Evolutionary conservation across 2,113 vertebrate genomes (phyloP).

Genomic region (Mionectes macconnelli): DNA sequence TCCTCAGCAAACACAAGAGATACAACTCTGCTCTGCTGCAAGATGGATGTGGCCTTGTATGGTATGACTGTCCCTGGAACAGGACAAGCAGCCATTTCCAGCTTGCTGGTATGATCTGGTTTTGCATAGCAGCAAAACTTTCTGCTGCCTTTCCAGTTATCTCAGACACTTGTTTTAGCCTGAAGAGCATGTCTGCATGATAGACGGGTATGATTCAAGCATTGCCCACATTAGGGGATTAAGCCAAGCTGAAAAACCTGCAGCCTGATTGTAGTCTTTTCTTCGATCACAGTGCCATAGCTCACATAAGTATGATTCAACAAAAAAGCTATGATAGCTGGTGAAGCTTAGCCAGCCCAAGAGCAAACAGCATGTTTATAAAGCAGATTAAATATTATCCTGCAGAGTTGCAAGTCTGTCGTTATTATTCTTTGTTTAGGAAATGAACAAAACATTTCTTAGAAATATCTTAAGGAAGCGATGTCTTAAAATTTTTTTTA

Average conservation of each 20-base stretch:
- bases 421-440: not conserved
- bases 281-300: not conserved
- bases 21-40: not conserved
- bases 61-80: not conserved
- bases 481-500: not conserved
- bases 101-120: not conserved
- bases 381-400: not conserved
- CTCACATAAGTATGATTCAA: not conserved
- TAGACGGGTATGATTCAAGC: not conserved
- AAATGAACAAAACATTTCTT: not conserved
- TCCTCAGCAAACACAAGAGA: not conserved
- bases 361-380: not conserved
- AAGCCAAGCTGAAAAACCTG: not conserved
- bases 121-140: not conserved
- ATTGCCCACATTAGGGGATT: not conserved
- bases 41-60: not conserved
- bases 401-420: not conserved
- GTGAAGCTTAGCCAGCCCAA: not conserved
- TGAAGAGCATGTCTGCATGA: not conserved
- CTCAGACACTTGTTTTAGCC: not conserved
- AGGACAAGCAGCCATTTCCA: not conserved
- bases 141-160: not conserved
- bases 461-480: not conserved
- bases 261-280: not conserved
- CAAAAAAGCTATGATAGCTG: not conserved